Evolutionary conservation across 2,113 vertebrate genomes (phyloP), one percentile per base, ranked within the genome.

Genomic region (Neodontobutis hainanensis): DNA sequence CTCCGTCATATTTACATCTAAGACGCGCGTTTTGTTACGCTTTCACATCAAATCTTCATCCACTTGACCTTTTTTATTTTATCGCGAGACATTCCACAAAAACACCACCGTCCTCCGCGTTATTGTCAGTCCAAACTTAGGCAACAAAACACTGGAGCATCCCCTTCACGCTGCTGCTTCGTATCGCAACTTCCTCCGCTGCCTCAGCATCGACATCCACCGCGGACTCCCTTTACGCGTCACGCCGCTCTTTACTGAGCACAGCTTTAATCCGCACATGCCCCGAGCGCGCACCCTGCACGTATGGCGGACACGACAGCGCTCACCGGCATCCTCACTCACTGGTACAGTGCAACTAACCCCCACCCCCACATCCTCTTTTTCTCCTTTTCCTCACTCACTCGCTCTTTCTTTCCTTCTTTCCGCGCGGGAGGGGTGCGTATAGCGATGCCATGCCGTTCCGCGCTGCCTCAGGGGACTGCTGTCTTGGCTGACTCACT

Each of bases 341-440:
- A 27, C 75, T 51, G 75, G 78, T 67, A 80, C 71, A 16, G 72
- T 65, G 75, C 36, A 71, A 79, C 72, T 58, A 73, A 56, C 61
- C 72, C 65, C 62, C 68, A 14, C 65, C 57, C 40, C 55, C 51
- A 36, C 19, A 32, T 10, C 38, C 35, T 46, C 53, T 27, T 45
- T 42, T 38, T 44, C 63, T 27, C 27, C 27, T 50, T 61, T 34
- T 19, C 19, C 58, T 55, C 19, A 27, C 44, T 0, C 61, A 8
- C 57, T 71, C 65, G 47, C 74, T 59, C 65, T 58, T 44, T 71
- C 47, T 56, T 50, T 61, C 11, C 45, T 49, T 42, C 45, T 57
- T 36, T 61, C 75, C 14, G 80, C 9, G 78, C 81, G 78, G 84
- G 85, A 65, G 82, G 87, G 86, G 85, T 63, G 46, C 72, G 62